A percentile compares a stretch with the other conserved stretches of the same genome.
phyloP scores from a whole-genome alignment of 2,797 vertebrate genomes.

The Clarias pachynema region DNA sequence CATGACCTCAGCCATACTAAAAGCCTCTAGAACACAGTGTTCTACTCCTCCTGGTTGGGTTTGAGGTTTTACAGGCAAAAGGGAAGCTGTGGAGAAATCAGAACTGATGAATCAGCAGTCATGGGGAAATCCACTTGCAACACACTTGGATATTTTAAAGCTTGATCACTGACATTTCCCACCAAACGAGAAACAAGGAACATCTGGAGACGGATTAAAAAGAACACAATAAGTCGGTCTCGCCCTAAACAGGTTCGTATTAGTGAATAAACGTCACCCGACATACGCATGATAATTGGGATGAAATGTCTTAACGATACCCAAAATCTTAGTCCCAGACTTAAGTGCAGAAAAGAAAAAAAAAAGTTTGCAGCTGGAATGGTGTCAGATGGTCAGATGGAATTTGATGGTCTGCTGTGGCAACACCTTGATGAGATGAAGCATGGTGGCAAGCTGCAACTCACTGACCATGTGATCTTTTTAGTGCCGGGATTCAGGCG shows the following conservation, averaged over 20 bases:
- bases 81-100: background rate
- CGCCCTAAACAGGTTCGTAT: background rate
- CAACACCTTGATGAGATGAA: background rate
- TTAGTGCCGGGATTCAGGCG: background rate
- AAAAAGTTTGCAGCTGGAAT: too few relatives aligned
- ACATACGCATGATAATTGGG: too few relatives aligned
- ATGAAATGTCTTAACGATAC: too few relatives aligned
- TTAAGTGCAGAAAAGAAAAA: too few relatives aligned
- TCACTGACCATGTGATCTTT: background rate
- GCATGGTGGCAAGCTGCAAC: background rate
- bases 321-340: too few relatives aligned
- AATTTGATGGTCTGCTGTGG: too few relatives aligned
- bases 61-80: conserved; percentile 16
- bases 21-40: conserved; percentile 23
- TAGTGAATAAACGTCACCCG: background rate
- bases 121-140: background rate
- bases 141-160: conserved; percentile 29
- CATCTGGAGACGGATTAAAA: background rate
- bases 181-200: background rate
- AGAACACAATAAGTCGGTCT: background rate
- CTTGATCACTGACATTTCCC: background rate
- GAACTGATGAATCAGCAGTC: background rate
- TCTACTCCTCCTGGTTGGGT: background rate
- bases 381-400: too few relatives aligned
- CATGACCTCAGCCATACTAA: conserved; percentile 21